Base-by-base conservation (phyloP, 2,888 invertebrate species). In the Apamea monoglypha region DNA sequence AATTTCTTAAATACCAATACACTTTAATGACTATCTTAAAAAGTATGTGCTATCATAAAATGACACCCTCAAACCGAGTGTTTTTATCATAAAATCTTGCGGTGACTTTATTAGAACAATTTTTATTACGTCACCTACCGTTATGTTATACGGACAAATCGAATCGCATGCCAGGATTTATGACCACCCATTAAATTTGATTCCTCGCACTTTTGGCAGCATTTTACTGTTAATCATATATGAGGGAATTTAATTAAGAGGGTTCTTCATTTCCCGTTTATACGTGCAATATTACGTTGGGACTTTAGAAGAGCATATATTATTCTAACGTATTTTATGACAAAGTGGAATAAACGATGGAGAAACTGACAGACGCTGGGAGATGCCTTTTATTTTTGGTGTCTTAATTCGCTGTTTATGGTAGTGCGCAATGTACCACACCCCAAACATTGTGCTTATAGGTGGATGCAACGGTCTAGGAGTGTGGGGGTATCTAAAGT, bases 161-260 rank as follows among this genome's bases (percentile, higher is more conserved):
- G 91, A 92, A 91, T 84, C 74, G 88, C 90, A 88, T 91, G 87
- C 91, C 91, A 75, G 74, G 53, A 78, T 93, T 92, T 92, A 93
- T 89, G 89, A 84, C 53, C 66, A 47, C 80, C 86, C 87, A 89
- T 93, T 89, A 92, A 93, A 90, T 91, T 92, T 91, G 90, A 91
- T 90, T 87, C 90, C 89, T 88, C 87, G 83, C 87, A 86, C 84
- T 91, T 91, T 91, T 86, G 83, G 84, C 74, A 75, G 79, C 81
- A 67, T 89, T 91, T 91, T 91, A 91, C 87, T 89, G 81, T 87
- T 88, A 83, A 87, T 88, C 87, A 85, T 91, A 90, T 87, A 88
- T 82, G 88, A 72, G 83, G 78, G 86, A 88, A 87, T 88, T 88
- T 88, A 90, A 91, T 90, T 91, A 88, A 84, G 81, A 70, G 63